Evolutionary conservation across 2,797 vertebrate genomes (phyloP).

Genomic region (Enteromius thamalakanensis): DNA sequence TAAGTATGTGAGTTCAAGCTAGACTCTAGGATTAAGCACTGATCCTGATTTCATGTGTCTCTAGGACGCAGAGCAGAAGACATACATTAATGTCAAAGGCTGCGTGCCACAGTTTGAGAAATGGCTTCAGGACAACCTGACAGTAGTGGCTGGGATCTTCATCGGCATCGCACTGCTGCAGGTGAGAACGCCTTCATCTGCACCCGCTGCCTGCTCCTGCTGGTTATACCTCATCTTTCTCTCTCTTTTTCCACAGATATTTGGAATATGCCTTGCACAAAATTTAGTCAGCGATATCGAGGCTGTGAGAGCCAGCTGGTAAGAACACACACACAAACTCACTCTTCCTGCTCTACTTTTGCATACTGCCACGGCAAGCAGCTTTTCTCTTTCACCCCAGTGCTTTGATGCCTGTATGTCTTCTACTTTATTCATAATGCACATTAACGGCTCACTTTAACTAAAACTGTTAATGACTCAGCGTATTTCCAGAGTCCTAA

Average conservation of each 20-base stretch:
- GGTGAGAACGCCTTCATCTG: constrained; percentile 70
- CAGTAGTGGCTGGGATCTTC: constrained; percentile 94
- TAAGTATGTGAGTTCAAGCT: background rate
- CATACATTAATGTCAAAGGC: constrained; percentile 95
- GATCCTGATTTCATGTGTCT: background rate
- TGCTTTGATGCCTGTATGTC: background rate
- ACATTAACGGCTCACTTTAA: background rate
- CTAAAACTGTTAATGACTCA: background rate
- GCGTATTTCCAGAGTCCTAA: background rate
- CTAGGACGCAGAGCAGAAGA: constrained; percentile 92
- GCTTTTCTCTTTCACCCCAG: background rate
- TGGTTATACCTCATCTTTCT: constrained; percentile 9
- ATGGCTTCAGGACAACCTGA: constrained; percentile 97
- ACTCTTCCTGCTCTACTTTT: constrained; percentile 9
- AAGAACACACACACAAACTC: constrained; percentile 57
- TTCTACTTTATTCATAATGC: background rate
- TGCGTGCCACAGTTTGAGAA: constrained; percentile 98
- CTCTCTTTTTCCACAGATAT: constrained; percentile 80
- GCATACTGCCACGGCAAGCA: background rate
- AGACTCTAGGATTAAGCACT: background rate
- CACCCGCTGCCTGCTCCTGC: background rate
- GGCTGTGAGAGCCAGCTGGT: constrained; percentile 95
- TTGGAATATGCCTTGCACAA: constrained; percentile 97
- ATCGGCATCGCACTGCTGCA: constrained; percentile 95
- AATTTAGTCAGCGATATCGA: constrained; percentile 98